Conservation (phyloP, 2,113 vertebrate species). For the Psilopsiagon aymara region DNA sequence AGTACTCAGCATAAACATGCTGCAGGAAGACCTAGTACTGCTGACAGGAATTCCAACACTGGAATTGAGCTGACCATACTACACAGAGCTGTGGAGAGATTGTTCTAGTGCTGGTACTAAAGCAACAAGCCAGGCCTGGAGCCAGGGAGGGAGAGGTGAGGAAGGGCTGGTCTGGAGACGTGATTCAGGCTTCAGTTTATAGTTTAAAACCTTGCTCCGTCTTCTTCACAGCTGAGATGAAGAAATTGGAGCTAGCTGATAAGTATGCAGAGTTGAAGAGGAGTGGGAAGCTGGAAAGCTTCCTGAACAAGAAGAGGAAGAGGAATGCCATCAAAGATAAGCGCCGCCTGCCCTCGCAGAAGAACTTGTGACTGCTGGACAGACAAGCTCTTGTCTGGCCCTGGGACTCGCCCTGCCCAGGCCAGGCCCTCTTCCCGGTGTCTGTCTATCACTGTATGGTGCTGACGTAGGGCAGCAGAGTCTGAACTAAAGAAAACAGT, state of each 20-base stretch:
- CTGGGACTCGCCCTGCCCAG: background rate
- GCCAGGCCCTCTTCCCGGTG: background rate
- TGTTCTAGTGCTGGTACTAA: background rate
- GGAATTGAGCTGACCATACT: background rate
- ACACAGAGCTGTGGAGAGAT: background rate
- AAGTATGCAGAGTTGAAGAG: conserved; percentile 89
- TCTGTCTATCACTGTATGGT: background rate
- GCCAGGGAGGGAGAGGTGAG: background rate
- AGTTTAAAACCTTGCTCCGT: background rate
- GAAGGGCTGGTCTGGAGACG: background rate
- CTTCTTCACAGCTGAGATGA: conserved; percentile 81
- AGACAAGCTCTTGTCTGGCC: background rate
- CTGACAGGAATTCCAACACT: background rate
- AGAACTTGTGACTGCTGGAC: conserved; percentile 23
- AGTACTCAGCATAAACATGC: background rate
- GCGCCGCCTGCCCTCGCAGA: conserved; percentile 80
- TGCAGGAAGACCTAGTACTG: background rate
- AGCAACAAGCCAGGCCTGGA: background rate
- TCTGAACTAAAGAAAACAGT: background rate
- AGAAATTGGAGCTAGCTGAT: conserved; percentile 86
- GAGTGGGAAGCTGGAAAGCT: conserved; percentile 91
- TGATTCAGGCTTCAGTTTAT: background rate
- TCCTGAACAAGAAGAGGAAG: conserved; percentile 92
- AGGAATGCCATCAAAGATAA: conserved; percentile 92
- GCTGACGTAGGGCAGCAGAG: background rate